Percentiles rank a stretch among this genome's conserved stretches.
Conservation (phyloP, 2,113 vertebrate genomes). For the Suricata suricatta region DNA sequence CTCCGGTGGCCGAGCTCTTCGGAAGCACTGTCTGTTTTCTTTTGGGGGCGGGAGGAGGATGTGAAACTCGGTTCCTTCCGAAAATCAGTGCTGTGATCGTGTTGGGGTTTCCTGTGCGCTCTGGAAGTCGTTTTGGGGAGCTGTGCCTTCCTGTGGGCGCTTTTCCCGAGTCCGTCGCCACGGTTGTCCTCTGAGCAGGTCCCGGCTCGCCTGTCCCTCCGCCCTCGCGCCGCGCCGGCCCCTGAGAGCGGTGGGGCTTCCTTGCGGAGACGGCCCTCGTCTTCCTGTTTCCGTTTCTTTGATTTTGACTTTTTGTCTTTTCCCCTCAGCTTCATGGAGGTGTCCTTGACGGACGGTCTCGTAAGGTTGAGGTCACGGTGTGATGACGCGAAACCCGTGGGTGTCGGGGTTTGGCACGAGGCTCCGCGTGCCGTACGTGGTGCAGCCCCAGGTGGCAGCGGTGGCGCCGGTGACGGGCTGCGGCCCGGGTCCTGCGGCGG, state of each 20-base stretch:
- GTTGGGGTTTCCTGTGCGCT: not conserved
- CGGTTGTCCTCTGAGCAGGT: accelerated
- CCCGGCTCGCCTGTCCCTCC: accelerated
- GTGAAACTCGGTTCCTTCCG: not conserved
- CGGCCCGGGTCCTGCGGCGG: not conserved
- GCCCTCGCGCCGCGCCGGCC: accelerated
- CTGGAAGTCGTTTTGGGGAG: not conserved
- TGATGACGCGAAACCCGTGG: too few species aligned
- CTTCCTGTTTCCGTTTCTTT: too few species aligned
- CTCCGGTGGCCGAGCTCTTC: not conserved
- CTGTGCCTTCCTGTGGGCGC: not conserved
- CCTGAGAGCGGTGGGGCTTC: not conserved
- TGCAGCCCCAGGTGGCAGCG: accelerated
- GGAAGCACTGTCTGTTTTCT: not conserved
- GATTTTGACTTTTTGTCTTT: not conserved
- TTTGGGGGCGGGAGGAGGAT: not conserved
- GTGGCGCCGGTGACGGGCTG: not conserved
- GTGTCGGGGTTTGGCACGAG: too few species aligned
- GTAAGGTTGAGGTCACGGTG: not conserved
- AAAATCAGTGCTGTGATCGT: not conserved
- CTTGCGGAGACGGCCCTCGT: accelerated
- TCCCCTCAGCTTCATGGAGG: not conserved
- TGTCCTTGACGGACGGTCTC: accelerated
- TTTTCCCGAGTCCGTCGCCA: not conserved
- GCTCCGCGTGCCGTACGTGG: not conserved